Evolutionary conservation across 2,888 invertebrate species (phyloP).

Genomic region (Melanostoma scalare): DNA sequence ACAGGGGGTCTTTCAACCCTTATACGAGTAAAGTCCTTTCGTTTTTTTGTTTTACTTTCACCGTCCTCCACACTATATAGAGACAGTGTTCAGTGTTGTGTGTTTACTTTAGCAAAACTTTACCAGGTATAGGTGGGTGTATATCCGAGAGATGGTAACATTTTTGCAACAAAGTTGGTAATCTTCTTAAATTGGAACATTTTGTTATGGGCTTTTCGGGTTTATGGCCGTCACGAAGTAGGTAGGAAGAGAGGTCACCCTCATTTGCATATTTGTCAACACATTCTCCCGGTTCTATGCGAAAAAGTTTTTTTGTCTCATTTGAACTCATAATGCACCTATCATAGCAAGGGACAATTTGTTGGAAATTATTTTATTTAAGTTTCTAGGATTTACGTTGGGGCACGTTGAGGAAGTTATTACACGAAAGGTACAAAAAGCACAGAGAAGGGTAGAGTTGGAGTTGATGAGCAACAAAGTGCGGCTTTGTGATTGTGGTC

Average conservation of each 20-base stretch:
- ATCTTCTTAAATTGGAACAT: constrained; percentile 69
- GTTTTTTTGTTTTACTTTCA: neutral
- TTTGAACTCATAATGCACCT: constrained; percentile 30
- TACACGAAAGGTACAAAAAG: neutral
- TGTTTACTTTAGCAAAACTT: constrained; percentile 41
- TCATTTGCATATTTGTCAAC: constrained; percentile 65
- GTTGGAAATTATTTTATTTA: constrained; percentile 53
- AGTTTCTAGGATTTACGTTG: constrained; percentile 14
- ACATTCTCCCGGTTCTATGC: constrained; percentile 22
- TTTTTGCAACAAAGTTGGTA: constrained; percentile 64
- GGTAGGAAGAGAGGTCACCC: constrained; percentile 18
- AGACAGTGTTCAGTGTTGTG: neutral
- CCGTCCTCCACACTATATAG: neutral
- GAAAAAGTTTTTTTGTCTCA: constrained; percentile 5
- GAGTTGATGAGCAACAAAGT: constrained; percentile 23
- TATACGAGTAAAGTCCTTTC: constrained; percentile 8
- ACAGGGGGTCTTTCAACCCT: constrained; percentile 22
- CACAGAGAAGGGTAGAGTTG: neutral
- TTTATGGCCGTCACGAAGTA: constrained; percentile 22
- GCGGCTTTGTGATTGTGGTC: constrained; percentile 20
- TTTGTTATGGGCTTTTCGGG: constrained; percentile 66
- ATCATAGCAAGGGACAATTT: constrained; percentile 37
- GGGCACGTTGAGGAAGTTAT: constrained; percentile 14
- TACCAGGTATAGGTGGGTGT: neutral
- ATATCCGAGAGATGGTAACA: constrained; percentile 36